Conservation (phyloP, 2,888 invertebrate genomes). For the Callyntrura sp. region DNA sequence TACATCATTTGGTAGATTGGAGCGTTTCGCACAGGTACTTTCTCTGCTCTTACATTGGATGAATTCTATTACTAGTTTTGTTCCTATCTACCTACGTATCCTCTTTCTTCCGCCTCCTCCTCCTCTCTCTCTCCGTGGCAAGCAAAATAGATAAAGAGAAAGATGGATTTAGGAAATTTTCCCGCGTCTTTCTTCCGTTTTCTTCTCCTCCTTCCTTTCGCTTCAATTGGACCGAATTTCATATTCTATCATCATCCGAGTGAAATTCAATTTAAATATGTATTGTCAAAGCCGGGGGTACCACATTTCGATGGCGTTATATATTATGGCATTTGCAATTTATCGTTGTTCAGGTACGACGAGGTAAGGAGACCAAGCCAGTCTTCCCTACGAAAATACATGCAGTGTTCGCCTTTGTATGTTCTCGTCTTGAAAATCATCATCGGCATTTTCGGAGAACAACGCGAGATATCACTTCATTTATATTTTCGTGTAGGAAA, state of each 20-base stretch:
- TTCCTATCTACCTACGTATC: background rate
- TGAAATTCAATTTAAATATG: slow-evolving; percentile 71
- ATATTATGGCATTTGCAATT: background rate
- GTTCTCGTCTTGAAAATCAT: background rate
- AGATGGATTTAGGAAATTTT: slow-evolving; percentile 35
- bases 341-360: background rate
- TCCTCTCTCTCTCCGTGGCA: background rate
- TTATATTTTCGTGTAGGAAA: no score
- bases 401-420: background rate
- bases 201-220: background rate
- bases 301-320: background rate
- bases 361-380: background rate
- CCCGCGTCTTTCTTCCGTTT: slow-evolving; percentile 46
- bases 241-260: slow-evolving; percentile 65
- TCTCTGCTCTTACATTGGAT: background rate
- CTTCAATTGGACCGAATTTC: slow-evolving; percentile 57
- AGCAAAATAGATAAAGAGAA: background rate
- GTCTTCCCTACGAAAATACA: background rate
- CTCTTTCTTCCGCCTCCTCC: background rate
- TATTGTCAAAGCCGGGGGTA: slow-evolving; percentile 59
- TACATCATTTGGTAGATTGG: background rate
- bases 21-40: slow-evolving; percentile 15
- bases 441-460: no score
- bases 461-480: no score
- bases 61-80: background rate